A percentile compares a stretch with the other conserved stretches of the same genome.
Evolutionary conservation across 2,888 invertebrate genomes (phyloP).

Genomic region (Scaptomyza caliginosa): DNA sequence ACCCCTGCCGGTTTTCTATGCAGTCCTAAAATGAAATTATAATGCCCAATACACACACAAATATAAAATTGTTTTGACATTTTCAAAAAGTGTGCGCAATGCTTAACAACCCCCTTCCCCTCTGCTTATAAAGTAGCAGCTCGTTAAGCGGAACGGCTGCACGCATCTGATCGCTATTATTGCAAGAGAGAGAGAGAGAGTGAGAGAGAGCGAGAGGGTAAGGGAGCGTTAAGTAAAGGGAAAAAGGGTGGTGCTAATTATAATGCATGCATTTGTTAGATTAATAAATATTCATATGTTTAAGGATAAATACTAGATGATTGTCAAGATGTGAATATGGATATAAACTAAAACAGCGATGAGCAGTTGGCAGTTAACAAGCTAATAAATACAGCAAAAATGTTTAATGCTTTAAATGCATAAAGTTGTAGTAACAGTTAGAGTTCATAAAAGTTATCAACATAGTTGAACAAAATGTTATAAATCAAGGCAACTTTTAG

Average conservation of each 20-base stretch:
- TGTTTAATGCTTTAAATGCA: no score
- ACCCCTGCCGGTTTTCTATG: conserved; percentile 70
- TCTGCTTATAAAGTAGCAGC: conserved; percentile 22
- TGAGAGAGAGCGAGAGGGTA: conserved; percentile 9
- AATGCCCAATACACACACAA: conserved; percentile 47
- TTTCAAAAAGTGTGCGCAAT: conserved; percentile 65
- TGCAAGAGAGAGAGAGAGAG: background rate
- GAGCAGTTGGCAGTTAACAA: no score
- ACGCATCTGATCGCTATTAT: conserved; percentile 19
- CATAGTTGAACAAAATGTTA: conserved; percentile 11
- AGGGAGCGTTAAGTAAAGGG: conserved; percentile 3
- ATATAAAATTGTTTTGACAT: conserved; percentile 78
- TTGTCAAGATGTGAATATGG: conserved; percentile 4
- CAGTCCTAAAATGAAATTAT: conserved; percentile 71
- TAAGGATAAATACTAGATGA: background rate
- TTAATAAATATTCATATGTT: conserved; percentile 48
- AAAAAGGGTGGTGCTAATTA: conserved; percentile 70
- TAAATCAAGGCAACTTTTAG: conserved; percentile 26
- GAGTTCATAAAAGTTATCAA: background rate
- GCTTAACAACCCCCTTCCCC: conserved; percentile 58
- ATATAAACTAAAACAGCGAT: no score
- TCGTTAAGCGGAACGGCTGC: conserved; percentile 63
- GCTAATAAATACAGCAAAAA: no score
- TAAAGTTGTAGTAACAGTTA: no score
- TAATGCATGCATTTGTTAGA: conserved; percentile 65